phyloP scores from a whole-genome alignment of 2,888 invertebrate species.

The Mesochorus sp. region DNA sequence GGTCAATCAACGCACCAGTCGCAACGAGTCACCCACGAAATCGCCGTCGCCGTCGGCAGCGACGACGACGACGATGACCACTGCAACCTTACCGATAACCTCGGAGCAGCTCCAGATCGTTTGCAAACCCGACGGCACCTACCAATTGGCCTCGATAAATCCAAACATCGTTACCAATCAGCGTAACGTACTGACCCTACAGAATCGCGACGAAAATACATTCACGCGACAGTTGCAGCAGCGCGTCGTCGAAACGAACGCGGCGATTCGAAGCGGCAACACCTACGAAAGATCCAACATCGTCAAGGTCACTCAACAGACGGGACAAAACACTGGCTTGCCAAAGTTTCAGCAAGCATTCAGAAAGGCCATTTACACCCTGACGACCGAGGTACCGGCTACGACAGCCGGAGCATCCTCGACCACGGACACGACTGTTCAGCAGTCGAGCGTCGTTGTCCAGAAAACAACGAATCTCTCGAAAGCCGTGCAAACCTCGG shows the following conservation, averaged over 20 bases:
- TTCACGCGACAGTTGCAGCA: constrained; percentile 75
- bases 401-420: neutral
- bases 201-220: constrained; percentile 74
- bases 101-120: constrained; percentile 78
- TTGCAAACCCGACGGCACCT: constrained; percentile 78
- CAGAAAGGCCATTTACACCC: constrained; percentile 86
- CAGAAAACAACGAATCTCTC: constrained; percentile 77
- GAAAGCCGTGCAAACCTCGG: constrained; percentile 81
- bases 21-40: constrained; percentile 76
- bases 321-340: constrained; percentile 81
- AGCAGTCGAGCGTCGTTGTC: constrained; percentile 66
- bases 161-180: constrained; percentile 71
- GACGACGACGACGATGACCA: constrained; percentile 65
- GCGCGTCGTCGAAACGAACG: constrained; percentile 60
- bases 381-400: constrained; percentile 69
- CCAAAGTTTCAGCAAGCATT: constrained; percentile 92
- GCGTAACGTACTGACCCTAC: constrained; percentile 74
- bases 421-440: constrained; percentile 65
- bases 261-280: constrained; percentile 63
- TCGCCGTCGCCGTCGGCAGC: constrained; percentile 74
- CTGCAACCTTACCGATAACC: constrained; percentile 70
- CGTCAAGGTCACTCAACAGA: constrained; percentile 63
- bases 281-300: constrained; percentile 71
- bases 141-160: constrained; percentile 76
- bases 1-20: constrained; percentile 65